phyloP scores from a whole-genome alignment of 2,888 invertebrate genomes.

The Mayetiola destructor region DNA sequence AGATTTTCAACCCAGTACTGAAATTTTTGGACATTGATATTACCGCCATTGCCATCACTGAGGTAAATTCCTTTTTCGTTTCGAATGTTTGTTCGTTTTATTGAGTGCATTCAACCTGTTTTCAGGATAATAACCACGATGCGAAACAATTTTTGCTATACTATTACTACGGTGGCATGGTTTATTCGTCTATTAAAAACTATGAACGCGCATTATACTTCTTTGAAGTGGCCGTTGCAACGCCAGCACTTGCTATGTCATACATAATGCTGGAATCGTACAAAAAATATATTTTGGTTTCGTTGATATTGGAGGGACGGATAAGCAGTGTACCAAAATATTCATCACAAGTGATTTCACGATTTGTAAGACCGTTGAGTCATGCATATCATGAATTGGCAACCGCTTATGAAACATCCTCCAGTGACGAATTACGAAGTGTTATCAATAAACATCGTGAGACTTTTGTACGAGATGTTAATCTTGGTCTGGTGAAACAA shows the following conservation, averaged over 20 bases:
- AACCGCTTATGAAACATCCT: constrained; percentile 62
- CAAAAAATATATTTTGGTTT: constrained; percentile 89
- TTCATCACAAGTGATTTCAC: constrained; percentile 74
- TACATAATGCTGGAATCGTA: constrained; percentile 96
- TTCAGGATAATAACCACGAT: constrained; percentile 51
- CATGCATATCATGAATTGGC: constrained; percentile 80
- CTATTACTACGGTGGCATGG: constrained; percentile 97
- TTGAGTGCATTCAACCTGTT: constrained; percentile 24
- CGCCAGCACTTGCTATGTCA: constrained; percentile 87
- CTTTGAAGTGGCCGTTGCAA: constrained; percentile 89
- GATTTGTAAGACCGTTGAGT: constrained; percentile 72
- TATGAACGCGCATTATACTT: constrained; percentile 87
- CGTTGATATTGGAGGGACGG: constrained; percentile 83
- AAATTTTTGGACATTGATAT: constrained; percentile 81
- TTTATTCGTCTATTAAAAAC: constrained; percentile 85
- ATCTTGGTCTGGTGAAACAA: constrained; percentile 66
- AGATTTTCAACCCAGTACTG: constrained; percentile 82
- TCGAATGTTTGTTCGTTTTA: constrained; percentile 15
- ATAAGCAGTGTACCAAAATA: constrained; percentile 68
- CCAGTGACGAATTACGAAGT: constrained; percentile 51
- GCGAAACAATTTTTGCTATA: constrained; percentile 70
- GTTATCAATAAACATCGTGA: constrained; percentile 67
- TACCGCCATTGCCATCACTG: constrained; percentile 70
- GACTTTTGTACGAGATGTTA: constrained; percentile 60
- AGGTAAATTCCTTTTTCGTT: constrained; percentile 39